These are phyloP conservation scores for Cyanoderma ruficeps DNA, from an alignment of 2,113 vertebrate genomes.

Conservation along the genomic window DNA sequence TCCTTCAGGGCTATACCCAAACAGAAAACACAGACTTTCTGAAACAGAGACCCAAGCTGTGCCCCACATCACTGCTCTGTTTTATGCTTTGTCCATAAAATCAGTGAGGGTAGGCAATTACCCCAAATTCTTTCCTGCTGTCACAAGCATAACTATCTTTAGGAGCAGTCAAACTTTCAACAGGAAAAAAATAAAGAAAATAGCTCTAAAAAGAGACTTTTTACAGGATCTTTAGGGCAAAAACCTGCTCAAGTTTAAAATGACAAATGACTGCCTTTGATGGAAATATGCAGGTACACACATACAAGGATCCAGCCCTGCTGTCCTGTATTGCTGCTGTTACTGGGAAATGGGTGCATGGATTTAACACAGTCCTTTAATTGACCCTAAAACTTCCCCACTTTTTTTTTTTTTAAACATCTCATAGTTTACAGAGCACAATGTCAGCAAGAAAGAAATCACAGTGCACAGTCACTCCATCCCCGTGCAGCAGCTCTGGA, in stretches of 20 bases:
- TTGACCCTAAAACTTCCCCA: not conserved
- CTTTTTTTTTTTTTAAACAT: not conserved
- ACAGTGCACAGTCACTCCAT: not conserved
- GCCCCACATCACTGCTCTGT: not conserved
- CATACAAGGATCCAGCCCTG: not conserved
- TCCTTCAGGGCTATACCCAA: not conserved
- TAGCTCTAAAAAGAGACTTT: not conserved
- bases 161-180: not conserved
- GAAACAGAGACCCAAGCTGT: not conserved
- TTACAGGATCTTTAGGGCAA: not conserved
- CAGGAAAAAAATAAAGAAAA: not conserved
- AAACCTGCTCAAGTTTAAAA: not conserved
- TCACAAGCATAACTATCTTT: not conserved
- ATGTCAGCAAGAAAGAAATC: not conserved
- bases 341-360: not conserved
- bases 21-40: accelerated
- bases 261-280: not conserved
- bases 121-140: not conserved
- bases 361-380: not conserved
- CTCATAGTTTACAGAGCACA: not conserved
- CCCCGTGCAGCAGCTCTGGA: not conserved
- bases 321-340: not conserved
- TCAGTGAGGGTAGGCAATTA: not conserved
- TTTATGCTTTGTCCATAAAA: not conserved
- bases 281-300: not conserved